Conservation (phyloP, 2,113 vertebrate genomes). For the Martes martes region DNA sequence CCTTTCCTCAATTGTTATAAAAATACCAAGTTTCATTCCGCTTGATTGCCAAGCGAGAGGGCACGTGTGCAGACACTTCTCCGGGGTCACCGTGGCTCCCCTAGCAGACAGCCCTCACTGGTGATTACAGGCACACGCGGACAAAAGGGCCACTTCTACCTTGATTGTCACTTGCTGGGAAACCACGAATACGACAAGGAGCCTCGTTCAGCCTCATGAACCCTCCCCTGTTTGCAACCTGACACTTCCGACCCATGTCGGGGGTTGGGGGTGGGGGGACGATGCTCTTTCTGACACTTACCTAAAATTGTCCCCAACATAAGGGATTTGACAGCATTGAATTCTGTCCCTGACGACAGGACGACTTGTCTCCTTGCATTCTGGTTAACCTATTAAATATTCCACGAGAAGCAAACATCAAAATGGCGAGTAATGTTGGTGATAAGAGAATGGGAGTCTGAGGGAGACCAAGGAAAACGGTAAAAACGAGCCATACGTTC, state of each 20-base stretch:
- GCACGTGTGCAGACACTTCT: no score
- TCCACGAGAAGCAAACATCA: constrained; percentile 2
- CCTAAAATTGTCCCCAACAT: constrained; percentile 87
- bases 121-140: no score
- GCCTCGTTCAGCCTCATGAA: constrained; percentile 23
- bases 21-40: constrained; percentile 51
- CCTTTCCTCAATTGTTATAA: constrained; percentile 33
- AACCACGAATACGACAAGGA: constrained; percentile 60
- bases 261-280: neutral
- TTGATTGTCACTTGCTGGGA: constrained; percentile 68
- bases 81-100: no score
- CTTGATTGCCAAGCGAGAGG: no score
- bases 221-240: neutral
- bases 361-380: constrained; percentile 85
- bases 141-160: constrained; percentile 49
- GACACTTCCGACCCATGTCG: constrained; percentile 6
- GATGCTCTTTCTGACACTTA: constrained; percentile 53
- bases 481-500: neutral
- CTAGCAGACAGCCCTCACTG: no score
- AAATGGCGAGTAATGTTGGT: neutral
- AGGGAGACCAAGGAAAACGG: neutral
- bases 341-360: constrained; percentile 87
- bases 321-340: constrained; percentile 87
- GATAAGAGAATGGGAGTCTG: neutral
- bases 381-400: constrained; percentile 85